A percentile compares a stretch with the other conserved stretches of the same genome.
phyloP scores from a whole-genome alignment of 2,888 invertebrate species.

The Molorchus minor region DNA sequence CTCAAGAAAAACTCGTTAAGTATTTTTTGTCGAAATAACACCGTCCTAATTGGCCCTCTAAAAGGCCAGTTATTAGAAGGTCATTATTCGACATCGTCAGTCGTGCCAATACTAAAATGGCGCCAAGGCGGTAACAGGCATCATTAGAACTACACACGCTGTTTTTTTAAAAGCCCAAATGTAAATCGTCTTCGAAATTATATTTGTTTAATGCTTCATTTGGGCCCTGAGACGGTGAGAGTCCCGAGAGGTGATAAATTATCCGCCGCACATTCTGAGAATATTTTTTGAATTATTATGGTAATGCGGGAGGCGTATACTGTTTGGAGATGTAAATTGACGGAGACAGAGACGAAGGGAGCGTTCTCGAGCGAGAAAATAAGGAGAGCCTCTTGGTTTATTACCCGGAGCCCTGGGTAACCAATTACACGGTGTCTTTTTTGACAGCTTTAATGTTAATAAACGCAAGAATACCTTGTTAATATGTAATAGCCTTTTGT shows the following conservation, averaged over 20 bases:
- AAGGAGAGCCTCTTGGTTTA: slow-evolving; percentile 59
- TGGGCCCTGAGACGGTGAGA: slow-evolving; percentile 52
- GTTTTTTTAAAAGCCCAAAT: slow-evolving; percentile 46
- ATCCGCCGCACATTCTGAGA: slow-evolving; percentile 53
- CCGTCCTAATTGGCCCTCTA: slow-evolving; percentile 9
- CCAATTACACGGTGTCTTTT: slow-evolving; percentile 64
- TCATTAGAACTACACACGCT: slow-evolving; percentile 48
- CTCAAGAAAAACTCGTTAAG: too few species aligned
- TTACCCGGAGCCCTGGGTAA: slow-evolving; percentile 62
- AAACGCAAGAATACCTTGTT: slow-evolving; percentile 63
- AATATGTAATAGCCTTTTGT: slow-evolving; percentile 63
- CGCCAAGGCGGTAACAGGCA: slow-evolving; percentile 52
- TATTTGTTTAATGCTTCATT: slow-evolving; percentile 54
- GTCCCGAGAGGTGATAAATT: slow-evolving; percentile 31
- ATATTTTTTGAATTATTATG: slow-evolving; percentile 63
- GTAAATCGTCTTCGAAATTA: slow-evolving; percentile 52
- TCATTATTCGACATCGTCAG: slow-evolving; percentile 29
- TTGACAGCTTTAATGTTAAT: slow-evolving; percentile 64
- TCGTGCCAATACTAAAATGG: slow-evolving; percentile 37
- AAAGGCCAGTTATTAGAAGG: slow-evolving; percentile 11
- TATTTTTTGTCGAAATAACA: too few species aligned
- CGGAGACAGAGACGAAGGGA: slow-evolving; percentile 59
- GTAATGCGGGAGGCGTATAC: slow-evolving; percentile 63
- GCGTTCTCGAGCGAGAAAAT: slow-evolving; percentile 28
- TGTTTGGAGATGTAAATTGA: slow-evolving; percentile 64